Conservation (phyloP, 2,113 vertebrate species). For the Neofelis nebulosa region DNA sequence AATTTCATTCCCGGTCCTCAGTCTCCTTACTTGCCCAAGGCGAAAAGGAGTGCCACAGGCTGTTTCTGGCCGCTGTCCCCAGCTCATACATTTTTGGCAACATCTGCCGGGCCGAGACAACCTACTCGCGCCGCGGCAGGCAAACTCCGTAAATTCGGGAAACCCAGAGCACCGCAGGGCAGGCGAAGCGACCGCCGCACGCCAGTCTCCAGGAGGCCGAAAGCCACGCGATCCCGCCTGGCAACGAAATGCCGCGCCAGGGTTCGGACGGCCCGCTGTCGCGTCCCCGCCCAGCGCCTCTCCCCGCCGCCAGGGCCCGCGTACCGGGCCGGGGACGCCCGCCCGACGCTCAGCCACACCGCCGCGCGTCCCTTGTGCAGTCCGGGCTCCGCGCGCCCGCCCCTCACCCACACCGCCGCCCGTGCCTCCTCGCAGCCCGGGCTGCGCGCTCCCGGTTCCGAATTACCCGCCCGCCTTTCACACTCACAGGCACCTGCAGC, state of each 20-base stretch:
- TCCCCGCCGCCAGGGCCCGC: neutral
- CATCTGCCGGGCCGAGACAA: neutral
- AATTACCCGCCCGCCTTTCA: accelerated
- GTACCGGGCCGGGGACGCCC: neutral
- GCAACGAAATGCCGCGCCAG: accelerated
- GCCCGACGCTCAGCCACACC: accelerated
- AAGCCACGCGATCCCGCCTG: accelerated
- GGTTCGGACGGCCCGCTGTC: accelerated
- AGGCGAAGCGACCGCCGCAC: neutral
- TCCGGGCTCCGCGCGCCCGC: neutral
- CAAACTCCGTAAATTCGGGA: accelerated
- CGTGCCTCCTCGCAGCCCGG: too few species aligned
- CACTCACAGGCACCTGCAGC: conserved; percentile 69
- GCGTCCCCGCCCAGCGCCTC: neutral
- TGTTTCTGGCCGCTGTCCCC: neutral
- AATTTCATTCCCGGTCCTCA: neutral
- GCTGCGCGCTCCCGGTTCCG: neutral
- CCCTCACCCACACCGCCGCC: neutral
- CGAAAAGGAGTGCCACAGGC: accelerated
- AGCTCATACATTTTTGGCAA: neutral
- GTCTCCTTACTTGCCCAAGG: neutral
- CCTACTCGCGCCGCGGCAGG: accelerated
- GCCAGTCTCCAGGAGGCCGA: neutral
- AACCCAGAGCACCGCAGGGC: accelerated
- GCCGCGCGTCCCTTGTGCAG: neutral